Base-by-base conservation (phyloP, 1,140 invertebrate species). In the Maniola jurtina region DNA sequence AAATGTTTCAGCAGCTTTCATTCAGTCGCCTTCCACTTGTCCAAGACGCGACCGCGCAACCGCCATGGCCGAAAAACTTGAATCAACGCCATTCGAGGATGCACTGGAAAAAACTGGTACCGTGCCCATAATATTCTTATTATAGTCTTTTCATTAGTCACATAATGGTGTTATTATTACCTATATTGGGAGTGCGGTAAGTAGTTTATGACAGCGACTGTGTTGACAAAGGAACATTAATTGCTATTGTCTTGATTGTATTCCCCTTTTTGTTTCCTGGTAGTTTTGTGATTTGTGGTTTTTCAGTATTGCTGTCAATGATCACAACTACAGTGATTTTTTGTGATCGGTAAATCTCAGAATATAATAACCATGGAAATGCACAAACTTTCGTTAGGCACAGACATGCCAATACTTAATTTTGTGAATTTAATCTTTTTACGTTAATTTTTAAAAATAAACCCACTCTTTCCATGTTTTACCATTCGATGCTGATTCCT, bases 81-180 rank as follows among this genome's bases (percentile, higher is more conserved):
- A 59, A 36, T 70, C 70, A 10, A 76, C 73, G 34, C 73, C 84
- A 9, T 86, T 88, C 64, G 86, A 88, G 40, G 84, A 85, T 15
- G 83, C 83, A 16, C 70, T 88, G 62, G 77, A 82, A 38, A 84
- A 73, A 73, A 86, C 86, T 48, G 86, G 86, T 86, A 80, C 14
- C 6, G 48, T 52, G 16, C 8, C 2, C 16, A 52, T 15, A 52
- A 52, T 16, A 52, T 25, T 16, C 3, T 0, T 25, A 16, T 16
- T 16, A 52, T 52, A 52, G 9, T 11, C 5, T 45, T 45, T 11
- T 11, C 1, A 11, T 11, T 6, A n/a, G 9, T 13, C 6, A n/a
- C 9, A 45, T 45, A 45, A 45, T 45, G 13, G 42, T 45, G 42
- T 13, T n/a, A 45, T 13, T 45, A 45, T 45, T 13, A 13, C 42